phyloP scores from a whole-genome alignment of 2,888 invertebrate genomes.

The Habrosyne pyritoides region DNA sequence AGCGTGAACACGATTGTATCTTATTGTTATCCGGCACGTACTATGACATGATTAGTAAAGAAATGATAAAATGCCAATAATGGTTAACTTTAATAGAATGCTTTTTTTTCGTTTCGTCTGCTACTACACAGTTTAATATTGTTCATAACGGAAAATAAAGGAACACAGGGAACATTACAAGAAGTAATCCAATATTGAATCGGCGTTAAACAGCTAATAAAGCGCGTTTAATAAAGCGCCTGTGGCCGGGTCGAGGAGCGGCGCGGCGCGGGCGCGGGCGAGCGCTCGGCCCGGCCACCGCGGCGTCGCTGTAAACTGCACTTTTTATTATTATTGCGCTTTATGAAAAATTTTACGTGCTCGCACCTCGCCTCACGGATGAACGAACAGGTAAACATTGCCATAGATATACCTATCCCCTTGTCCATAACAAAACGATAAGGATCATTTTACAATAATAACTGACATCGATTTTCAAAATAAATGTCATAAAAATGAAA shows the following conservation, averaged over 20 bases:
- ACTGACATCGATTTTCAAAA: neutral
- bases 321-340: constrained; percentile 39
- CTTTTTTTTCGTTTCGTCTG: neutral
- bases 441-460: neutral
- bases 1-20: neutral
- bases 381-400: neutral
- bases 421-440: neutral
- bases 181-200: constrained; percentile 36
- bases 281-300: constrained; percentile 11
- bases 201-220: constrained; percentile 37
- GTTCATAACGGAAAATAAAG: constrained; percentile 12
- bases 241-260: neutral
- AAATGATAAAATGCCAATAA: too few species aligned
- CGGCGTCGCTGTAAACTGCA: constrained; percentile 21
- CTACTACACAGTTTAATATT: neutral
- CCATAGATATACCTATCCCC: neutral
- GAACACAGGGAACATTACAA: constrained; percentile 22
- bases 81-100: neutral
- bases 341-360: constrained; percentile 33
- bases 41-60: neutral
- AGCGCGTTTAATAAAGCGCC: constrained; percentile 36
- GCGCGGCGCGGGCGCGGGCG: constrained; percentile 1
- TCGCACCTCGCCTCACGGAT: neutral
- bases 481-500: too few species aligned
- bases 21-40: neutral